Conservation (phyloP, 2,113 vertebrate species). For the Mormyrus iriodes region DNA sequence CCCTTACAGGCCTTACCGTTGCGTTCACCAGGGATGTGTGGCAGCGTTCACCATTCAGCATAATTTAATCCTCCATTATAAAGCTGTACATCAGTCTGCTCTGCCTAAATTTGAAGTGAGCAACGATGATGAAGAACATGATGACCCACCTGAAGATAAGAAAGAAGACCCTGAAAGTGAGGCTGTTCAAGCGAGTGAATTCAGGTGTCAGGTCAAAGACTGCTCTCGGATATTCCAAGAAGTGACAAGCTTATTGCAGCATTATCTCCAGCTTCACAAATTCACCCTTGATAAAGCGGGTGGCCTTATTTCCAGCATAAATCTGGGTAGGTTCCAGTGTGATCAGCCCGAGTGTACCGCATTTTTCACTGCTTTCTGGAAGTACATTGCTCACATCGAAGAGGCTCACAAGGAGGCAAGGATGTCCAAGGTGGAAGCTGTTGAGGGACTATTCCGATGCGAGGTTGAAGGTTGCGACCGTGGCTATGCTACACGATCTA, state of each 20-base stretch:
- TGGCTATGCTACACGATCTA: constrained; percentile 87
- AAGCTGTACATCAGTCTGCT: constrained; percentile 85
- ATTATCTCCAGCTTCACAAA: constrained; percentile 86
- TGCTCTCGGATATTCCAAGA: constrained; percentile 89
- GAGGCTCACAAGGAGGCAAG: constrained; percentile 71
- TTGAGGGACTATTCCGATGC: constrained; percentile 77
- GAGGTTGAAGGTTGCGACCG: constrained; percentile 90
- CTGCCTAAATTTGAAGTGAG: constrained; percentile 72
- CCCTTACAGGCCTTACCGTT: constrained; percentile 82
- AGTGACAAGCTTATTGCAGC: constrained; percentile 79
- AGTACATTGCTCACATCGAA: constrained; percentile 78
- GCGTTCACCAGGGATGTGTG: constrained; percentile 87
- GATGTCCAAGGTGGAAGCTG: constrained; percentile 57
- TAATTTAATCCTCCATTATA: constrained; percentile 93
- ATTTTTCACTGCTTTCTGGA: constrained; percentile 73
- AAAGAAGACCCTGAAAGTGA: constrained; percentile 50
- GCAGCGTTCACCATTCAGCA: constrained; percentile 94
- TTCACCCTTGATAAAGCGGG: constrained; percentile 76
- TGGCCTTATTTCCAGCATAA: constrained; percentile 61
- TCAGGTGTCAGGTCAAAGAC: constrained; percentile 85
- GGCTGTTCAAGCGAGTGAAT: constrained; percentile 67
- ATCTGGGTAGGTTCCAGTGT: constrained; percentile 75
- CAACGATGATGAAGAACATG: constrained; percentile 60
- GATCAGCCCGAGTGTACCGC: constrained; percentile 76
- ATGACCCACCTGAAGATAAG: constrained; percentile 59